Conservation (phyloP, 2,113 vertebrate species). For the Mormoops blainvillei region DNA sequence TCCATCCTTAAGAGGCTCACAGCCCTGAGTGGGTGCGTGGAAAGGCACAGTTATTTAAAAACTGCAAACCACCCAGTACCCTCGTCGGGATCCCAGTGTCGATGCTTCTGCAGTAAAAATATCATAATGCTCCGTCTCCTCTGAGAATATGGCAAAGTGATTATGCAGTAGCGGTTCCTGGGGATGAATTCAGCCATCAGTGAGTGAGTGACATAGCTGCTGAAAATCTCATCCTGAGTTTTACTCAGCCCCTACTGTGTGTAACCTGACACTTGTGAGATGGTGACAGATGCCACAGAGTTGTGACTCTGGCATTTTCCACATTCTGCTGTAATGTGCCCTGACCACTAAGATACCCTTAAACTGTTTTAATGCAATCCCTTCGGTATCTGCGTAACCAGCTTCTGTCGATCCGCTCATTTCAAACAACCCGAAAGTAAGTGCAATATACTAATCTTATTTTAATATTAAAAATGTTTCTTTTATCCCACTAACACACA, state of each 20-base stretch:
- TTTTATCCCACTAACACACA: background rate
- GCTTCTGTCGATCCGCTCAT: background rate
- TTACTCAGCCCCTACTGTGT: background rate
- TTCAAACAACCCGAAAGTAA: background rate
- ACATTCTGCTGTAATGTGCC: too few species aligned
- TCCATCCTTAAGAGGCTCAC: background rate
- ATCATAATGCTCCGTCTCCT: background rate
- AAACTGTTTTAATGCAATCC: background rate
- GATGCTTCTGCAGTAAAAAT: background rate
- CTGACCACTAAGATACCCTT: background rate
- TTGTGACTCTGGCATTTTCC: background rate
- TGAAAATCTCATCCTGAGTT: background rate
- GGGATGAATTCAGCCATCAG: background rate
- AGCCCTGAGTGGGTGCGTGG: background rate
- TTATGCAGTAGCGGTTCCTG: background rate
- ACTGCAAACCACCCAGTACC: fast-evolving
- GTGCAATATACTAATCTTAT: background rate
- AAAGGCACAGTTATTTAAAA: background rate
- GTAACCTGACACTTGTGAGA: background rate
- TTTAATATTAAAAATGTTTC: background rate
- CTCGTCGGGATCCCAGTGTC: background rate
- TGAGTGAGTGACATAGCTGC: background rate
- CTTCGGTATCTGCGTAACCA: background rate
- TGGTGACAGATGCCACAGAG: too few species aligned
- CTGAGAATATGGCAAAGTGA: background rate